Conservation (phyloP, 1,140 invertebrate genomes). For the Caerostris darwini region DNA sequence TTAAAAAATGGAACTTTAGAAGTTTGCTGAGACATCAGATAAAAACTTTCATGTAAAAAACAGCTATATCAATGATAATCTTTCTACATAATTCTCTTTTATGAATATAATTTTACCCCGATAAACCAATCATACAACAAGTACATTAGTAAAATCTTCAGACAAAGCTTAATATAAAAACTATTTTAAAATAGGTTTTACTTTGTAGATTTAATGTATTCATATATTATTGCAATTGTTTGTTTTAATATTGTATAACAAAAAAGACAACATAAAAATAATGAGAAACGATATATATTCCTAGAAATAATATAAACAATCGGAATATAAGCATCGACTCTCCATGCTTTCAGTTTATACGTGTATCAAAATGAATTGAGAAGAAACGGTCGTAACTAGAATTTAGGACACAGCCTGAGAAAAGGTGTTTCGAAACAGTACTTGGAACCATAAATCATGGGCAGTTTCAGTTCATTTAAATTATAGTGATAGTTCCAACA, state of each 20-base stretch:
- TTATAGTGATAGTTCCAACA: conserved; percentile 13
- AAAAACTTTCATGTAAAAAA: not conserved
- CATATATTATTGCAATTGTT: not conserved
- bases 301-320: not conserved
- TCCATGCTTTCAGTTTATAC: not conserved
- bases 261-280: not conserved
- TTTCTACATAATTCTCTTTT: not conserved
- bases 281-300: not conserved
- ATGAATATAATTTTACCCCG: not conserved
- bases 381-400: not conserved
- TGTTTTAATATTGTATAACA: not conserved
- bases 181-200: not conserved
- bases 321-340: not conserved
- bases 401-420: not conserved
- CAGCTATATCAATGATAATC: not conserved
- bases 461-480: not conserved
- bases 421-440: not conserved
- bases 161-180: not conserved
- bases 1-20: not conserved
- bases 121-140: conserved; percentile 16
- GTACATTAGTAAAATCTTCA: not conserved
- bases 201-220: not conserved
- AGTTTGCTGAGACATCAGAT: not conserved
- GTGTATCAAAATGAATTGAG: not conserved
- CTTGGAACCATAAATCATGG: not conserved